Conservation (phyloP, 2,797 vertebrate species). For the Sternarchorhynchus goeldii region DNA sequence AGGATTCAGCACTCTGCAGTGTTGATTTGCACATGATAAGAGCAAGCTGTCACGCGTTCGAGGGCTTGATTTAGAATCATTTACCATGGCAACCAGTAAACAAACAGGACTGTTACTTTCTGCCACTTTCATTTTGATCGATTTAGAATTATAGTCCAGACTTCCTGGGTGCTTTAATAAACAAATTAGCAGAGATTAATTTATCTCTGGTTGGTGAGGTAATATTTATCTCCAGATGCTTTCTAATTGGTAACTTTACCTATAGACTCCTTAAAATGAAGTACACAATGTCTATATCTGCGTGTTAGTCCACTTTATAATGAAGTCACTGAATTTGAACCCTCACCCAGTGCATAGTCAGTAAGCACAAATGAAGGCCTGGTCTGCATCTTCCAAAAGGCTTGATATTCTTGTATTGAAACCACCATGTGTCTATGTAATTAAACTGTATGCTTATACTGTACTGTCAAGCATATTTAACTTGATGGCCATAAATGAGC, state of each 20-base stretch:
- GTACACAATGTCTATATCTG: too few species aligned
- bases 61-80: not conserved
- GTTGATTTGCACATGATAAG: constrained; percentile 18
- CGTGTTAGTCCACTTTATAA: not conserved
- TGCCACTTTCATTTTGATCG: too few species aligned
- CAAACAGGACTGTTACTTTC: not conserved
- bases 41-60: not conserved
- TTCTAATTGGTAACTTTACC: too few species aligned
- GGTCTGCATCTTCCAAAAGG: not conserved
- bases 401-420: not conserved
- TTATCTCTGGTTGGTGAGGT: not conserved
- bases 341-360: not conserved
- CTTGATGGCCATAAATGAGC: too few species aligned
- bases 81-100: not conserved
- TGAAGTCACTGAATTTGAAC: constrained; percentile 30
- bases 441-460: not conserved
- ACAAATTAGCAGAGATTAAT: not conserved
- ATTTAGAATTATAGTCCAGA: not conserved
- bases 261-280: too few species aligned
- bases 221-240: too few species aligned
- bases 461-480: not conserved
- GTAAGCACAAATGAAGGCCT: not conserved
- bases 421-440: not conserved
- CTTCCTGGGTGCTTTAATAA: too few species aligned
- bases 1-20: constrained; percentile 22